phyloP scores from a whole-genome alignment of 2,797 vertebrate species.

The Atherinosoma microstoma region DNA sequence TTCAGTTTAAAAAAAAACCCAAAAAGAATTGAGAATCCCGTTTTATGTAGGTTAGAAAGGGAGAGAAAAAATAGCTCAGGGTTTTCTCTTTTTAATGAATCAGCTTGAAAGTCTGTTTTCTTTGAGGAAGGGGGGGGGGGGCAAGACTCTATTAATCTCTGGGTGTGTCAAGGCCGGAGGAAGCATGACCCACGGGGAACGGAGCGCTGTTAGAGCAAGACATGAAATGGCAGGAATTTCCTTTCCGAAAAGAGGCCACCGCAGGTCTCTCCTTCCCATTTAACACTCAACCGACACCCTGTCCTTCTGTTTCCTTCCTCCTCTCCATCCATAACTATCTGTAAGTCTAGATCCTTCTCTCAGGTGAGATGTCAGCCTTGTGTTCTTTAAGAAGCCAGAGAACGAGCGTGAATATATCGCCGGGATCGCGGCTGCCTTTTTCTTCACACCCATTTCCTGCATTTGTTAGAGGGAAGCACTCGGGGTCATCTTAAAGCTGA shows the following conservation, averaged over 20 bases:
- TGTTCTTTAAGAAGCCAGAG: constrained; percentile 15
- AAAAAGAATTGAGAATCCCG: constrained; percentile 25
- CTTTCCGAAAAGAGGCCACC: constrained; percentile 43
- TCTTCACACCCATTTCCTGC: constrained; percentile 33
- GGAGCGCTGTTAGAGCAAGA: constrained; percentile 33
- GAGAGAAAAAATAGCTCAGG: background rate
- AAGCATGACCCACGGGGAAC: constrained; percentile 54
- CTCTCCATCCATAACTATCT: constrained; percentile 12
- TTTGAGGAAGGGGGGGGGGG: background rate
- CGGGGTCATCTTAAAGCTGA: constrained; percentile 26
- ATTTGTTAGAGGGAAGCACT: constrained; percentile 26
- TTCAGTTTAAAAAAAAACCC: constrained; percentile 16
- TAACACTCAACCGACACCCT: constrained; percentile 34
- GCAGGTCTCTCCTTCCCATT: constrained; percentile 34
- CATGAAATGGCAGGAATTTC: constrained; percentile 70
- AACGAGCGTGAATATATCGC: background rate
- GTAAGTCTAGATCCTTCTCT: constrained; percentile 9
- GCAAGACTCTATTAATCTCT: constrained; percentile 19
- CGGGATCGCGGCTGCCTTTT: constrained; percentile 9
- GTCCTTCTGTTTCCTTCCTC: constrained; percentile 42
- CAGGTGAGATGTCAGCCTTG: constrained; percentile 26
- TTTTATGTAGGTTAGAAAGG: constrained; percentile 20
- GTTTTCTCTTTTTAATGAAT: constrained; percentile 7
- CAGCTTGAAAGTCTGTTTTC: constrained; percentile 1
- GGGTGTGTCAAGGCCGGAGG: constrained; percentile 48